phyloP scores from a whole-genome alignment of 2,797 vertebrate species.

The Petrocephalus schoutedeni region DNA sequence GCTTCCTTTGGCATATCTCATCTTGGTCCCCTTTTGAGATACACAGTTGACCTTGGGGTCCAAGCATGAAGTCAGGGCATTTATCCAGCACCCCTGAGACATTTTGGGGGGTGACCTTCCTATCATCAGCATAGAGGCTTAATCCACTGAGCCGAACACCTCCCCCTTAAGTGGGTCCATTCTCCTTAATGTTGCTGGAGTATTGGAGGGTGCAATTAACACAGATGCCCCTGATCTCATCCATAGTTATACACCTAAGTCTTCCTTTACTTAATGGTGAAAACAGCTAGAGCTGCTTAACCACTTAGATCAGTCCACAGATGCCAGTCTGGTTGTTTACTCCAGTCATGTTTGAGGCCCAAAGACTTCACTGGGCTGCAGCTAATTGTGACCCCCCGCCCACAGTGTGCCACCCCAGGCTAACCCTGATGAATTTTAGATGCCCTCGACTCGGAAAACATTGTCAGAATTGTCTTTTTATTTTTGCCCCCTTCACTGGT shows the following conservation, averaged over 20 bases:
- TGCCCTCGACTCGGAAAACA: background rate
- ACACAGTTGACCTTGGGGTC: background rate
- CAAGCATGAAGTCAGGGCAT: background rate
- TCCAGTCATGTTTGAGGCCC: background rate
- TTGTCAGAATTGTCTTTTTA: background rate
- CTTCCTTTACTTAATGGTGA: background rate
- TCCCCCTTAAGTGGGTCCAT: background rate
- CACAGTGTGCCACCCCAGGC: background rate
- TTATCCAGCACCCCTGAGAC: background rate
- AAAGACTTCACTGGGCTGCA: background rate
- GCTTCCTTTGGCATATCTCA: background rate
- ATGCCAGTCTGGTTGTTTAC: background rate
- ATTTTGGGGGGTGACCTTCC: background rate
- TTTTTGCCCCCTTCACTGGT: background rate
- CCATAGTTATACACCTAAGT: background rate
- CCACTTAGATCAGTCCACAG: background rate
- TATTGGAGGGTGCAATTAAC: background rate
- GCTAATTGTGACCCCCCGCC: background rate
- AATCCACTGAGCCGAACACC: background rate
- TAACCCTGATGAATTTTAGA: slow-evolving; percentile 19
- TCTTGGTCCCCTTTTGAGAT: background rate
- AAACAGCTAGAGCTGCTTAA: background rate
- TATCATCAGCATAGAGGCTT: background rate
- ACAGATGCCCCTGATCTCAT: background rate
- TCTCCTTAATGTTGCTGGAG: background rate